phyloP scores from a whole-genome alignment of 2,888 invertebrate species.

The Eudasyphora cyanicolor region DNA sequence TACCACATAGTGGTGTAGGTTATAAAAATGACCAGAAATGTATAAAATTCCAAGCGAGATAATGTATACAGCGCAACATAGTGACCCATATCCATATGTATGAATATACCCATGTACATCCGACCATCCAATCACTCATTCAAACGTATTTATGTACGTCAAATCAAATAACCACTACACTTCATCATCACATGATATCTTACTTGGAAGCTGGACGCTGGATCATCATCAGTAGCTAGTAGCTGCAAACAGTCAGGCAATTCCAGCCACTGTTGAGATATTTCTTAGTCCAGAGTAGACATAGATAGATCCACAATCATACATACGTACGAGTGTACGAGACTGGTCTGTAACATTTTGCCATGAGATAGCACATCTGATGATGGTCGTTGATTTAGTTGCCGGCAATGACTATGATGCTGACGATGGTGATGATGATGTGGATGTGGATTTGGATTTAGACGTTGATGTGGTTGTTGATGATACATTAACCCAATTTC shows the following conservation, averaged over 20 bases:
- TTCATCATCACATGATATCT: constrained; percentile 22
- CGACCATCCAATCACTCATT: neutral
- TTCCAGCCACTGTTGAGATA: neutral
- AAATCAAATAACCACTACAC: neutral
- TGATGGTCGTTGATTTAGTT: neutral
- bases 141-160: neutral
- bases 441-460: neutral
- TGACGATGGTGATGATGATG: neutral
- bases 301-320: no score
- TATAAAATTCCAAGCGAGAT: no score
- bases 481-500: constrained; percentile 33
- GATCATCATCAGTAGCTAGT: neutral
- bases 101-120: neutral
- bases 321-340: neutral
- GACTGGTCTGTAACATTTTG: constrained; percentile 4
- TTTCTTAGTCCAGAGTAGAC: no score
- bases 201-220: neutral
- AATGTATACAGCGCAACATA: neutral
- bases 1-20: no score
- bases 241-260: neutral
- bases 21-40: no score
- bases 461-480: neutral
- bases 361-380: neutral
- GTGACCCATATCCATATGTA: constrained; percentile 1
- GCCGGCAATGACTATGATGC: no score